phyloP scores from a whole-genome alignment of 2,888 invertebrate genomes.

The Hirtodrosophila duncani region DNA sequence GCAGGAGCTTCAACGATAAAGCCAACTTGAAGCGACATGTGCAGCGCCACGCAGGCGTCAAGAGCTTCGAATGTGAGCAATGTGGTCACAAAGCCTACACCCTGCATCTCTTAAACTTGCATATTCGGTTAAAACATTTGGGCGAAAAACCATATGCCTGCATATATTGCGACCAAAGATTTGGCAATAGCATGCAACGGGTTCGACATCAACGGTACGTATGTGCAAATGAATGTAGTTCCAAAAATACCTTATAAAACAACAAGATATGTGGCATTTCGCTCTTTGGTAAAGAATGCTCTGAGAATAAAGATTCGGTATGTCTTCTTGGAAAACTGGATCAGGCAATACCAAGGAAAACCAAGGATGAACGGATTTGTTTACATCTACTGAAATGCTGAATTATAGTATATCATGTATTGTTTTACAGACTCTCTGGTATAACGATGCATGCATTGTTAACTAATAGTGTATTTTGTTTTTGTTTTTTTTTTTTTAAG shows the following conservation, averaged over 20 bases:
- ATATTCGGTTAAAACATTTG: conserved; percentile 33
- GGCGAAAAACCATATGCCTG: conserved; percentile 45
- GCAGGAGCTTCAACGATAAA: conserved; percentile 33
- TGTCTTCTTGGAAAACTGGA: no score
- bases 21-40: conserved; percentile 35
- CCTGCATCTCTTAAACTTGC: conserved; percentile 35
- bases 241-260: not conserved
- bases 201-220: conserved; percentile 39
- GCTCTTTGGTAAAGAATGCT: no score
- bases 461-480: no score
- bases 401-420: no score
- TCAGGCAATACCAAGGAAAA: no score
- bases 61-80: conserved; percentile 25
- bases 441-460: no score
- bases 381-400: no score
- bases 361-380: no score
- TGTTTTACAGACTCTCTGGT: no score
- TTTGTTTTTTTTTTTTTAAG: no score
- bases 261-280: not conserved
- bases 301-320: no score
- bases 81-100: conserved; percentile 30
- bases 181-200: conserved; percentile 27
- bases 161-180: conserved; percentile 28
- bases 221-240: no score
- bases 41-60: conserved; percentile 26